These are phyloP conservation scores for Odontocolon sp. DNA, from an alignment of 2,888 invertebrate genomes.

Conservation along the genomic window DNA sequence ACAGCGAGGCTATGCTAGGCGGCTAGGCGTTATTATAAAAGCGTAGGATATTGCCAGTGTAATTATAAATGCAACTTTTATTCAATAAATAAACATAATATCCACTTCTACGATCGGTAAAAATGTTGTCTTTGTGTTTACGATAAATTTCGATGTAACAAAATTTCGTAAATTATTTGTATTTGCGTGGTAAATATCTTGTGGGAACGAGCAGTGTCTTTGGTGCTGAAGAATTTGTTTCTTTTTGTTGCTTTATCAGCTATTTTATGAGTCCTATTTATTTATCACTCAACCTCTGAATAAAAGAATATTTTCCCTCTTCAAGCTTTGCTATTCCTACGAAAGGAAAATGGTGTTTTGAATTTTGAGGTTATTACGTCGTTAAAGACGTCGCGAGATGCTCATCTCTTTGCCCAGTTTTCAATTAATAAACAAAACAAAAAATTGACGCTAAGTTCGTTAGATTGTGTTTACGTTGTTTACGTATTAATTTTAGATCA, in stretches of 20 bases:
- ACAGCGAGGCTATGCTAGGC: slow-evolving; percentile 43
- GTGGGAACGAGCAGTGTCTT: slow-evolving; percentile 17
- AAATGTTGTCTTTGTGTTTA: slow-evolving; percentile 13
- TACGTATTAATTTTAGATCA: slow-evolving; percentile 18
- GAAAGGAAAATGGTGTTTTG: neutral
- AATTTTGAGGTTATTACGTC: slow-evolving; percentile 31
- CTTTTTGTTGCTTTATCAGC: neutral
- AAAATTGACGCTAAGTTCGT: too few species aligned
- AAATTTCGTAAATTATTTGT: neutral
- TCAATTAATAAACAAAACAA: neutral
- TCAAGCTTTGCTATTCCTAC: neutral
- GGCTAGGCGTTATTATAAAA: slow-evolving; percentile 56
- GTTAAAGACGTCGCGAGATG: neutral
- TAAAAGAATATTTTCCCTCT: neutral
- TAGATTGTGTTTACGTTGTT: too few species aligned
- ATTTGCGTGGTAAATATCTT: neutral
- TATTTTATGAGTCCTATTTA: slow-evolving; percentile 2
- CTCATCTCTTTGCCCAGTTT: neutral
- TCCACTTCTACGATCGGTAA: neutral
- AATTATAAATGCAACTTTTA: slow-evolving; percentile 39
- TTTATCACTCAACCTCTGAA: neutral
- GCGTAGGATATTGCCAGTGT: slow-evolving; percentile 49
- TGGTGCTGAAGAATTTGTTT: slow-evolving; percentile 14
- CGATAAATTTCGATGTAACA: neutral
- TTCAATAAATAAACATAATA: slow-evolving; percentile 4